These are phyloP conservation scores for Flexamia atlantica DNA, from an alignment of 2,888 invertebrate species.

Conservation along the genomic window DNA sequence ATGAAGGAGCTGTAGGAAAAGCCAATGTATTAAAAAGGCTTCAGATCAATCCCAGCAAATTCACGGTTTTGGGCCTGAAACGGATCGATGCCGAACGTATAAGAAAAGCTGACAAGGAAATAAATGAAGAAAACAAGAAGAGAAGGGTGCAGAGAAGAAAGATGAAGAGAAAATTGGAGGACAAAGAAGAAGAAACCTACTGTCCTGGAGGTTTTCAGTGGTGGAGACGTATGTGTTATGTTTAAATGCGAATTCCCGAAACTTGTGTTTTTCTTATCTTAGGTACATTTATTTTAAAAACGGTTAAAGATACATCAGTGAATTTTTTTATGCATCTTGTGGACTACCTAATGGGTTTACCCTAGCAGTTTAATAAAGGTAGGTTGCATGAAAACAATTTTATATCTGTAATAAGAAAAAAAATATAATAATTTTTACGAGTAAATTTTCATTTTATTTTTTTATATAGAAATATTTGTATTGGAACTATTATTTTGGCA, in stretches of 20 bases:
- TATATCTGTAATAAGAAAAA: background rate
- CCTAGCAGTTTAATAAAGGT: slow-evolving; percentile 22
- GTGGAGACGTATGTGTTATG: background rate
- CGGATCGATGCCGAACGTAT: background rate
- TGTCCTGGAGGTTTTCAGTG: slow-evolving; percentile 34
- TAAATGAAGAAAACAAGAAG: slow-evolving; percentile 47
- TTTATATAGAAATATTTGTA: background rate
- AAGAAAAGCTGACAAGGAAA: slow-evolving; percentile 36
- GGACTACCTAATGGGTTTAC: background rate
- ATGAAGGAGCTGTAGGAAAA: slow-evolving; percentile 42
- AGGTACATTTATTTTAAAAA: slow-evolving; percentile 18
- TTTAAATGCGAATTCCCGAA: slow-evolving; percentile 30
- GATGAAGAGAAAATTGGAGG: slow-evolving; percentile 17
- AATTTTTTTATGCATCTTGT: background rate
- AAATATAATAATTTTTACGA: background rate
- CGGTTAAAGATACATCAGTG: background rate
- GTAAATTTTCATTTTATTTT: background rate
- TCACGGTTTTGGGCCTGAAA: slow-evolving; percentile 11
- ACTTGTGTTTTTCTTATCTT: slow-evolving; percentile 19
- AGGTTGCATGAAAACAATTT: background rate
- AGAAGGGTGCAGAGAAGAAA: background rate
- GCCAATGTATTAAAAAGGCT: slow-evolving; percentile 24
- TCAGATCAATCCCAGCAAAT: slow-evolving; percentile 1
- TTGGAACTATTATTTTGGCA: background rate
- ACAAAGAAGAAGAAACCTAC: background rate